Base-by-base conservation (phyloP, 2,888 invertebrate species). In the Parochlus steinenii region DNA sequence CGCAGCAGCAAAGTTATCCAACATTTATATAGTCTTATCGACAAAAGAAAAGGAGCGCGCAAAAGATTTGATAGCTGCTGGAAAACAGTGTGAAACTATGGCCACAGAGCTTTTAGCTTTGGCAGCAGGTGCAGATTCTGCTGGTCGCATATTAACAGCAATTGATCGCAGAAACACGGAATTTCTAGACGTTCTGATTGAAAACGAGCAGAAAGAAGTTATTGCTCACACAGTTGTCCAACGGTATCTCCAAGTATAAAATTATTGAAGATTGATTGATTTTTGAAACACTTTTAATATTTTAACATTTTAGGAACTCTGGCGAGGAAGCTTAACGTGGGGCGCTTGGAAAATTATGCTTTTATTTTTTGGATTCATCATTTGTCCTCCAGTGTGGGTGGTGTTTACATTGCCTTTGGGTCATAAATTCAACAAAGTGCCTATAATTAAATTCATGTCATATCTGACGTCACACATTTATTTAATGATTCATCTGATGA, bases 381-480 rank as follows among this genome's bases (percentile, higher is more conserved):
- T 92, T 36, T 89, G 89, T 53, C 98, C 98, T 24, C 89, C 95
- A 5, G 78, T 97, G 20, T 98, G 95, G 95, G 65, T 95, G 46
- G 78, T 83, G 32, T 89, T 95, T 58, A 92, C 93, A 42, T 73
- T 95, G 53, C 95, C 95, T 33, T 63, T 93, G 52, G 87, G 87
- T 26, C 90, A 92, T 64, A 83, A 83, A 61, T 92, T 85, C 64
- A 87, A 92, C 67, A 89, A 93, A 68, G 89, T 97, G 50, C 98
- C 98, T 39, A 95, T 98, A 53, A 93, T 99, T 53, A 98, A 98
- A 64, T 99, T 98, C 63, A 95, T 97, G 85, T 93, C 95, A 28
- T 97, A 98, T 62, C 71, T 99, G 48, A 95, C 97, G 16, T 95
- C 97, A 6, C 98, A 99, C 63, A 79, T 98, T 49, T 95, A 95